Conservation (phyloP, 2,797 vertebrate genomes). For the Micropoecilia bifurca region DNA sequence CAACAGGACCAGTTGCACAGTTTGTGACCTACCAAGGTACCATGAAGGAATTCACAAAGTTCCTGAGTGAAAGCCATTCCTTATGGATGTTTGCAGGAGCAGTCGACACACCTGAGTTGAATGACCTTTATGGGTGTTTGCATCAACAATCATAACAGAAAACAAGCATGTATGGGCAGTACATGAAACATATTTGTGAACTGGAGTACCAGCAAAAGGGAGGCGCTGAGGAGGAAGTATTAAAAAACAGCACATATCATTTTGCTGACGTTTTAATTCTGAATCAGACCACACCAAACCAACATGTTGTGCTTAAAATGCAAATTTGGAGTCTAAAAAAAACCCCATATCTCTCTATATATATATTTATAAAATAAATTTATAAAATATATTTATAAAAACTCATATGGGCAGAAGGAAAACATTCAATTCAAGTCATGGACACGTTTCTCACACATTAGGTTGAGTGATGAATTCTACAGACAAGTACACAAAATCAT, state of each 20-base stretch:
- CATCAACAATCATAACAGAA: background rate
- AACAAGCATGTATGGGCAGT: constrained; percentile 2
- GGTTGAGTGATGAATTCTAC: constrained; percentile 7
- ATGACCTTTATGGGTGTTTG: background rate
- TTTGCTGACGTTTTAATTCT: constrained; percentile 27
- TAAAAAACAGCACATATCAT: background rate
- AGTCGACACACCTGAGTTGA: too few species aligned
- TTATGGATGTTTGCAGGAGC: background rate
- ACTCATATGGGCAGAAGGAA: constrained; percentile 30
- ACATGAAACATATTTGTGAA: background rate
- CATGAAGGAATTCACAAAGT: background rate
- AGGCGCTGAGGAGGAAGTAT: constrained; percentile 4
- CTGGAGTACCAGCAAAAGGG: background rate
- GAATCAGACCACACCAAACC: constrained; percentile 43
- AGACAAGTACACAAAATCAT: background rate
- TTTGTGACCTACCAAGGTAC: background rate
- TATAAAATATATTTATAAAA: too few species aligned
- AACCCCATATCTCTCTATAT: background rate
- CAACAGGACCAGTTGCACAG: background rate
- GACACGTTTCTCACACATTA: constrained; percentile 33
- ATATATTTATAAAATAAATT: too few species aligned
- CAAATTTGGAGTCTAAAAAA: constrained; percentile 46
- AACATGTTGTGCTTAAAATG: constrained; percentile 21
- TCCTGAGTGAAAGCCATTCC: background rate
- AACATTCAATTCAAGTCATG: constrained; percentile 44